Conservation (phyloP, 2,113 vertebrate genomes). For the Pelusios castaneus region DNA sequence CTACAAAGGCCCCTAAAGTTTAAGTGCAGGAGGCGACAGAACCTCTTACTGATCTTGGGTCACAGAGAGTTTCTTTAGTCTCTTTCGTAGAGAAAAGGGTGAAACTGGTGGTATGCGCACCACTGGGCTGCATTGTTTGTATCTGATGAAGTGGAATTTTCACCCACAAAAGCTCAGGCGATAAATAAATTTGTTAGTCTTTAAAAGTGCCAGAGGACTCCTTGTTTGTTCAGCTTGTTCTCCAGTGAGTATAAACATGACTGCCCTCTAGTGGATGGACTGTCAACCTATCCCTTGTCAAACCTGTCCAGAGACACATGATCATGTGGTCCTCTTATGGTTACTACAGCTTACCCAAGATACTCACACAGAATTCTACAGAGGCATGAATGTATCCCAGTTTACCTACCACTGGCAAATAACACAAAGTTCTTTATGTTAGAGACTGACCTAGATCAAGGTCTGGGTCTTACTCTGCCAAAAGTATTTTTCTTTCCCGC, state of each 20-base stretch:
- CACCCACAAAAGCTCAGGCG: too few relatives aligned
- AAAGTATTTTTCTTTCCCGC: neutral
- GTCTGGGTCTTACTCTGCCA: neutral
- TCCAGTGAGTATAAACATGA: fast-evolving
- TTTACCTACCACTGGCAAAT: neutral
- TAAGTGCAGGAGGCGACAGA: neutral
- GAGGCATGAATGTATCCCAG: neutral
- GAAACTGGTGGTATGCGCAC: neutral
- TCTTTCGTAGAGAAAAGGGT: neutral
- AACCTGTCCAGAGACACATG: neutral
- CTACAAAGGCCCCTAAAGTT: neutral
- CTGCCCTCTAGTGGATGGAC: neutral
- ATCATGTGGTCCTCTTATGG: neutral
- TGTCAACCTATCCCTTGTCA: neutral
- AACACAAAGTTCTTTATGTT: neutral
- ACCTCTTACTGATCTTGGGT: neutral
- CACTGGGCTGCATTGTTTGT: neutral
- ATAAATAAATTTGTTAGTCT: too few relatives aligned
- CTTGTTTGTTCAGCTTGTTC: fast-evolving
- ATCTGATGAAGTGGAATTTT: too few relatives aligned
- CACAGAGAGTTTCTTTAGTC: neutral
- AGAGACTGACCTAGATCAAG: neutral
- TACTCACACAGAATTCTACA: neutral
- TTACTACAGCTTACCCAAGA: neutral
- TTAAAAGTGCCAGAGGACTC: too few relatives aligned